Conservation (phyloP, 1,140 invertebrate genomes). For the Caenorhabditis brenneri region DNA sequence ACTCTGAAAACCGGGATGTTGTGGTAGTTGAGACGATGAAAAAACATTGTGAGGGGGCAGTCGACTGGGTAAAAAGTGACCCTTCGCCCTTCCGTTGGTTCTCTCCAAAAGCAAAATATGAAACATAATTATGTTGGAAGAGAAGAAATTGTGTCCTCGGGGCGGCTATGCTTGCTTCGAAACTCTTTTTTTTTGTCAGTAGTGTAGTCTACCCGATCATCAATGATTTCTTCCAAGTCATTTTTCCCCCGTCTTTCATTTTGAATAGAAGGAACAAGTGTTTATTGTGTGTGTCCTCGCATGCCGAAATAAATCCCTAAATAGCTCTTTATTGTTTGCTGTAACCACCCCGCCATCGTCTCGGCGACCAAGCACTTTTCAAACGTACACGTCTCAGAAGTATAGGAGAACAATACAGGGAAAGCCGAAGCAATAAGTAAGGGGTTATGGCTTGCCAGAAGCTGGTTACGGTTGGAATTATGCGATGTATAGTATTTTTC, state of each 20-base stretch:
- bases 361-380: neutral
- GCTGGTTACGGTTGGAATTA: neutral
- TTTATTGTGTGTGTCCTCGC: conserved; percentile 35
- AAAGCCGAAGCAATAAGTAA: neutral
- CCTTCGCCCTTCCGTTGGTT: neutral
- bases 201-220: neutral
- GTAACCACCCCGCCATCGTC: conserved; percentile 19
- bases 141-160: conserved; percentile 26
- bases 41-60: neutral
- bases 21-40: neutral
- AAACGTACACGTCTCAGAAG: conserved; percentile 13
- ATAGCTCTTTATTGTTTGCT: conserved; percentile 42
- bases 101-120: conserved; percentile 12
- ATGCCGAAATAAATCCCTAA: conserved; percentile 42
- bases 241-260: neutral
- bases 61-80: neutral
- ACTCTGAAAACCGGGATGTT: neutral
- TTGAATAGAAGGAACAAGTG: conserved; percentile 27
- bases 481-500: too few species aligned
- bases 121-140: conserved; percentile 43
- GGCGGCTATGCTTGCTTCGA: neutral
- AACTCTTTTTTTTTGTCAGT: neutral
- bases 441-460: neutral
- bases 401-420: neutral
- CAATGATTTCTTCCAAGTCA: neutral